Conservation (phyloP, 30 jellyfish, hydroid and myxozoan species). For the Hydra vulgaris region DNA sequence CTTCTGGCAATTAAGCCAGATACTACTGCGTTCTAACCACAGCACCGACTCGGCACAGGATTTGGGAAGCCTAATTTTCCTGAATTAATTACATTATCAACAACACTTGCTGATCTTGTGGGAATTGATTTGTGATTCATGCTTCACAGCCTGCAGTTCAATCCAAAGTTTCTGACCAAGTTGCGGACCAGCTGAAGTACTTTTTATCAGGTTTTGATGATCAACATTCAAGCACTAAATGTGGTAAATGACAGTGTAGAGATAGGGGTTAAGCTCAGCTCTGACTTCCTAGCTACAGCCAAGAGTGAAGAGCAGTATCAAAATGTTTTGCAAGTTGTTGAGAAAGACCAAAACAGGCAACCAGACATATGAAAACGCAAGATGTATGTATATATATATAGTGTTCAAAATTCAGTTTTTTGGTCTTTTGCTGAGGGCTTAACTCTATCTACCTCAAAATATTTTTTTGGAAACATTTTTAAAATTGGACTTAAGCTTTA, state of each 20-base stretch:
- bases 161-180: not conserved
- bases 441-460: too few relatives aligned
- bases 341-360: not conserved
- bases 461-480: too few relatives aligned
- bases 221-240: not conserved
- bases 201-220: not conserved
- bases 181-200: not conserved
- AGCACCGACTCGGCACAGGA: not conserved
- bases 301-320: not conserved
- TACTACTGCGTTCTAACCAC: not conserved
- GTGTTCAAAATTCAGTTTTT: too few relatives aligned
- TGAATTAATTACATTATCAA: not conserved
- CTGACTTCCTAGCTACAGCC: not conserved
- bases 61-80: not conserved
- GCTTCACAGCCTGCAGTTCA: not conserved
- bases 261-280: not conserved
- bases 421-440: too few relatives aligned
- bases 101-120: not conserved
- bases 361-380: not conserved
- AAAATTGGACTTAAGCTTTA: too few relatives aligned
- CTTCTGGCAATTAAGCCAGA: too few relatives aligned
- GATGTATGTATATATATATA: too few relatives aligned
- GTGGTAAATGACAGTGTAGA: not conserved
- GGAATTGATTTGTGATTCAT: not conserved
- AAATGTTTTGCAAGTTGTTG: not conserved